Evolutionary conservation across 2,113 vertebrate genomes (phyloP).

Genomic region (Trogon surrucura): DNA sequence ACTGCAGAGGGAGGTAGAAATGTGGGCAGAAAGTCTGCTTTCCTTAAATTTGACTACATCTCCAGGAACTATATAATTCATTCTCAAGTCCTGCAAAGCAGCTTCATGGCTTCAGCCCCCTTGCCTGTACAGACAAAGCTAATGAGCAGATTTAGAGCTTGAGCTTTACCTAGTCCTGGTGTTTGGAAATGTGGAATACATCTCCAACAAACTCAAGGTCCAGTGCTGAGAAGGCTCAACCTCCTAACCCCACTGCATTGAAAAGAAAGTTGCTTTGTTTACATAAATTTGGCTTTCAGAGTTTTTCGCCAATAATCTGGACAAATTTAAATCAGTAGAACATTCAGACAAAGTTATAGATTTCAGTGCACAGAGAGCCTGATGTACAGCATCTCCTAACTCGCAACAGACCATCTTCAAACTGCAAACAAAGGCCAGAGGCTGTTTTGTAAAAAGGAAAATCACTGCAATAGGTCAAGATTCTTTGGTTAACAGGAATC

Average conservation of each 20-base stretch:
- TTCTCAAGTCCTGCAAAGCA: not conserved
- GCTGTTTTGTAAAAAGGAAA: not conserved
- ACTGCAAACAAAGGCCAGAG: not conserved
- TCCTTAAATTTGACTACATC: not conserved
- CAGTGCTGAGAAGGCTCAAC: not conserved
- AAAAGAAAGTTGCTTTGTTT: conserved; percentile 1
- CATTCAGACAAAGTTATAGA: not conserved
- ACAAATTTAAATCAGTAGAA: not conserved
- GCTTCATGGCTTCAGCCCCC: not conserved
- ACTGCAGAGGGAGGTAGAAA: not conserved
- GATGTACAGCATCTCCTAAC: not conserved
- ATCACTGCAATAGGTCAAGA: not conserved
- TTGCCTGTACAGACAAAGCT: not conserved
- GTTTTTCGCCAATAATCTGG: not conserved
- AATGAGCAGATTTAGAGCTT: not conserved
- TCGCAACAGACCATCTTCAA: not conserved
- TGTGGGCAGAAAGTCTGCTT: not conserved
- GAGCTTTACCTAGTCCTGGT: not conserved
- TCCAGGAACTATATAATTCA: not conserved
- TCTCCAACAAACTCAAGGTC: not conserved
- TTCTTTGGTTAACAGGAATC: not conserved
- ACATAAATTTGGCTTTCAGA: not conserved
- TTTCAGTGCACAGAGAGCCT: not conserved
- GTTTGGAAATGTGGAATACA: not conserved
- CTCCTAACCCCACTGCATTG: not conserved